Evolutionary conservation across 2,797 vertebrate genomes (phyloP), one percentile per base, ranked within the genome.

Genomic region (Pseudochirops corinnae): DNA sequence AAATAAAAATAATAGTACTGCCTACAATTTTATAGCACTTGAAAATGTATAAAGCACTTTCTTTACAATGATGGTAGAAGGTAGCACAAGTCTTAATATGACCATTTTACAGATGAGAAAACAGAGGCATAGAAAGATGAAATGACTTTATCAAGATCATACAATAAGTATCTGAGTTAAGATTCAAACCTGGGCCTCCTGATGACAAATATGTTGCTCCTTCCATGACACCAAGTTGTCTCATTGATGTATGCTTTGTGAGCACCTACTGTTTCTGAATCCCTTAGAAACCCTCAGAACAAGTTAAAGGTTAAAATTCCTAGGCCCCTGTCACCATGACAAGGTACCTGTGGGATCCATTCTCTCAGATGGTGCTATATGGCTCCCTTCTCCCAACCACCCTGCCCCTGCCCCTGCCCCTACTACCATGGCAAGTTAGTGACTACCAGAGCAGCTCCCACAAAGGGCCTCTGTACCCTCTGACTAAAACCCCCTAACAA

Each of bases 401-500:
- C 9, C 0, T 24, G 1, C 7, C 5, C 52, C 52, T 52, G 52
- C 67, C 67, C 18, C n/a, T n/a, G 5, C 16, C n/a, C n/a, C 91
- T 94, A 97, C 97, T 94, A 56, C 82, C 0, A 33, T 94, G 93
- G 94, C 95, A 97, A 98, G 92, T 0, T 18, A 56, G 50, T 90
- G 94, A 6, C 94, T 95, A 58, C 94, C 92, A 93, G 74, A 11
- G 87, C 5, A 53, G 28, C 14, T 82, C 50, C 93, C 90, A 98
- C 97, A 98, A 98, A 98, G 96, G 82, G 56, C 82, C 94, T 90
- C 94, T 98, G 97, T 98, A 91, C 67, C 93, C 28, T 97, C 93
- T 57, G 56, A 96, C 91, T 95, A 91, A 93, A 50, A 18, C 46
- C 67, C 94, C 52, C 87, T 14, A 90, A 96, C 94, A 56, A 26